Conservation (phyloP, 2,113 vertebrate species). For the Apteryx mantelli region DNA sequence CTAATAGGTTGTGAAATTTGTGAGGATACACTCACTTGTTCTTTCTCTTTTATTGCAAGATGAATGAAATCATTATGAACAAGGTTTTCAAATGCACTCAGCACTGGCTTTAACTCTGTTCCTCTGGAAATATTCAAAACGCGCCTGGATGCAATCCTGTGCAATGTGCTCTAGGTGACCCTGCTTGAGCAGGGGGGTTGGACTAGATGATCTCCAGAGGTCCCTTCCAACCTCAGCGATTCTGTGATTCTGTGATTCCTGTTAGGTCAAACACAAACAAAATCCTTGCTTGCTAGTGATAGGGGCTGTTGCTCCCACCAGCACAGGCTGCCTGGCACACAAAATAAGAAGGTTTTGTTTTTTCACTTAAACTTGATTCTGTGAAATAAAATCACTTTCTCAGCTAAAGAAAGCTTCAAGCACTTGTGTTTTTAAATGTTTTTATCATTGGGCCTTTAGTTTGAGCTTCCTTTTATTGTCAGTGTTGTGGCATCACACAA, state of each 20-base stretch:
- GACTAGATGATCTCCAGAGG: too few species aligned
- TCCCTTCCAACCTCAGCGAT: too few species aligned
- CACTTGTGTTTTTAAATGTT: background rate
- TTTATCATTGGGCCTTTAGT: too few species aligned
- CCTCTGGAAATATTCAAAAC: too few species aligned
- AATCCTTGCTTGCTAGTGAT: too few species aligned
- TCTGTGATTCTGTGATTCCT: background rate
- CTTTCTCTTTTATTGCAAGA: background rate
- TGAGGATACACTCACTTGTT: background rate
- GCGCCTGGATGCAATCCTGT: too few species aligned
- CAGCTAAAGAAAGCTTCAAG: background rate
- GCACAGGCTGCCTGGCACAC: too few species aligned
- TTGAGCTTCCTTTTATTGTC: background rate
- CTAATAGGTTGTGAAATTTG: background rate
- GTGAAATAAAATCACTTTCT: background rate
- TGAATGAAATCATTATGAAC: background rate
- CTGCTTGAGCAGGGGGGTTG: too few species aligned
- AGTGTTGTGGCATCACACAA: background rate
- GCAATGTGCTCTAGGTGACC: too few species aligned
- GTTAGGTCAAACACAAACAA: background rate
- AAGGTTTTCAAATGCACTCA: background rate
- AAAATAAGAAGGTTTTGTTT: background rate
- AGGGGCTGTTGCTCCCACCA: too few species aligned
- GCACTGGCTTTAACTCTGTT: background rate
- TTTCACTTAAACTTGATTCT: background rate